A percentile compares a stretch with the other conserved stretches of the same genome.
Conservation (phyloP, 2,797 vertebrate species). For the Lophura swinhoii region DNA sequence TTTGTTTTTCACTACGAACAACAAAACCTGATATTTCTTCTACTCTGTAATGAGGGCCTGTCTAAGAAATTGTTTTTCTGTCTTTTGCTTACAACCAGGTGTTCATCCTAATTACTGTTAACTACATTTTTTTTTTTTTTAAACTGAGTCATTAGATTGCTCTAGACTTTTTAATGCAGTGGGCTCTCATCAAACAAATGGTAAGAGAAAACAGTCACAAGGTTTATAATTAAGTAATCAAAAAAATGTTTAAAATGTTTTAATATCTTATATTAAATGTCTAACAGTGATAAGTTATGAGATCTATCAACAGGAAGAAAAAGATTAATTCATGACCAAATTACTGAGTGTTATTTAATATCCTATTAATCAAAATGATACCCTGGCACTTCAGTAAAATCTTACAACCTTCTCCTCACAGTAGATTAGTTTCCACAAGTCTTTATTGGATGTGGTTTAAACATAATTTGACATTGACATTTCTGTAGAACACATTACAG, state of each 20-base stretch:
- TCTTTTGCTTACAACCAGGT: slow-evolving; percentile 30
- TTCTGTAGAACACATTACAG: slow-evolving; percentile 8
- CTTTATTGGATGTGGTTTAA: slow-evolving; percentile 47
- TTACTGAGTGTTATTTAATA: slow-evolving; percentile 64
- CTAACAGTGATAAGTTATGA: slow-evolving; percentile 68
- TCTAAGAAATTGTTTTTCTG: background rate
- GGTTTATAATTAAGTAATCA: slow-evolving; percentile 54
- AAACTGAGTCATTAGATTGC: slow-evolving; percentile 32
- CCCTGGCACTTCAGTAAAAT: slow-evolving; percentile 43
- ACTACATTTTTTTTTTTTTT: no score
- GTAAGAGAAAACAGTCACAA: slow-evolving; percentile 61
- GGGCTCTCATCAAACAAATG: slow-evolving; percentile 54
- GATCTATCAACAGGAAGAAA: slow-evolving; percentile 57
- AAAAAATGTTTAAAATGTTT: slow-evolving; percentile 64
- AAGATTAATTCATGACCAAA: slow-evolving; percentile 66
- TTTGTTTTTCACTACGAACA: background rate
- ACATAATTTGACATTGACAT: slow-evolving; percentile 21
- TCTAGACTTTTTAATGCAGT: slow-evolving; percentile 22
- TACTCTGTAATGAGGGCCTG: background rate
- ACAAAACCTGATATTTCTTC: background rate
- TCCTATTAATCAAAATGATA: slow-evolving; percentile 65
- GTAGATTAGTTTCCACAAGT: slow-evolving; percentile 33
- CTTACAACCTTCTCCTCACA: slow-evolving; percentile 47
- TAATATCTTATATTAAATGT: slow-evolving; percentile 37
- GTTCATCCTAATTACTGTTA: slow-evolving; percentile 20